A percentile compares a stretch with the other conserved stretches of the same genome.
Conservation (phyloP, 2,113 vertebrate species). For the Ardeotis arabs region DNA sequence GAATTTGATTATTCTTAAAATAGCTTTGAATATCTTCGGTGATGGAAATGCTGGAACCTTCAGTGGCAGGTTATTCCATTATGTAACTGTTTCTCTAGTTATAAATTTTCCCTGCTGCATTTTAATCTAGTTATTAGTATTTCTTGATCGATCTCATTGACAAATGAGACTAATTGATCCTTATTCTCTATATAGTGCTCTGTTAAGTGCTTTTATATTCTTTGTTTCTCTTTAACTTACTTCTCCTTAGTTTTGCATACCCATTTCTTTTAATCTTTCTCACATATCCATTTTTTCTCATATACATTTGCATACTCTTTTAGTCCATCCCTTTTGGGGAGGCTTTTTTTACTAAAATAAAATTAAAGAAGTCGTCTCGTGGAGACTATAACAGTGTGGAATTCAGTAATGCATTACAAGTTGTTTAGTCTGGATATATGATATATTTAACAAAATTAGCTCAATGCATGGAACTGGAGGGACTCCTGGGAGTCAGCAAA, state of each 20-base stretch:
- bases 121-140: not conserved
- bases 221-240: not conserved
- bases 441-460: not conserved
- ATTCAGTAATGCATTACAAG: not conserved
- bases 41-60: conserved; percentile 5
- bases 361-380: not conserved
- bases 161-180: not conserved
- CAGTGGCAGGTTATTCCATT: not conserved
- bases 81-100: not conserved
- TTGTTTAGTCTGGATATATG: not conserved
- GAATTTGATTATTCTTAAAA: conserved; percentile 38
- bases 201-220: not conserved
- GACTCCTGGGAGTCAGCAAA: not conserved
- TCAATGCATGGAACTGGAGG: not conserved
- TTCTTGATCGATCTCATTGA: not conserved
- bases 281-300: not conserved
- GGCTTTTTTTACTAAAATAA: not conserved
- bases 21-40: not conserved
- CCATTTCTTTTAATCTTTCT: not conserved
- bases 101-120: not conserved
- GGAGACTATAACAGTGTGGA: not conserved
- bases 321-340: not conserved
- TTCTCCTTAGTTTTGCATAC: not conserved
- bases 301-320: not conserved
- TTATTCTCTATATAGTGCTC: not conserved